Base-by-base conservation (phyloP, 2,888 invertebrate species). In the Lamellibrachia satsuma region DNA sequence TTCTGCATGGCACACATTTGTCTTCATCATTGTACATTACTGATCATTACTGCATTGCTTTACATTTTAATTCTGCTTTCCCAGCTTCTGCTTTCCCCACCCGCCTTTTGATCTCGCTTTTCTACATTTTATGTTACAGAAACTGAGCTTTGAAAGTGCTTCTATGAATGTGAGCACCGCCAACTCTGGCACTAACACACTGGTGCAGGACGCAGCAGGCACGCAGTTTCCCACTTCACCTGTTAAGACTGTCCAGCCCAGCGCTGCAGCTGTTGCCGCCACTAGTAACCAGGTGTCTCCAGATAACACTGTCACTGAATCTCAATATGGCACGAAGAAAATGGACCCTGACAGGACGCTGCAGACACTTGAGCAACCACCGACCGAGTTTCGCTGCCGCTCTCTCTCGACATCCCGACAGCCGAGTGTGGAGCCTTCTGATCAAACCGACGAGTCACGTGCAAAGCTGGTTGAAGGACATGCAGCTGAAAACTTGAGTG, bases 391-490 rank as follows among this genome's bases (percentile, higher is more conserved):
- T 75, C 75, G 75, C 22, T 22, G 90, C n/a, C 39, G 92, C n/a
- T 93, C 93, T 9, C 90, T 91, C 15, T 90, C 92, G 11, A 52
- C 92, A 52, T 93, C 93, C 15, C 91, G 93, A 27, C 93, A 93
- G 92, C 92, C 93, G 15, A 93, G 93, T 57, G 92, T 93, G 27
- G 93, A 93, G 90, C 93, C 93, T n/a, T 92, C 92, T n/a, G 39
- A 90, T 52, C 92, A 90, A 6, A 22, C 51, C 2, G 92, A 90
- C 9, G 60, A 39, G 90, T 15, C 51, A n/a, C 27, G 39, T 11
- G 9, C 52, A 11, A 91, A 39, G 91, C 39, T 39, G 91, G 9
- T 55, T 39, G 52, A 91, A 55, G 91, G 11, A n/a, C 91, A 91
- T 39, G 55, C 55, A 22, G 52, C 91, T 52, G 91, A 91, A 52